Evolutionary conservation across 1,140 invertebrate genomes (phyloP).

Genomic region (Micrasema longulum): DNA sequence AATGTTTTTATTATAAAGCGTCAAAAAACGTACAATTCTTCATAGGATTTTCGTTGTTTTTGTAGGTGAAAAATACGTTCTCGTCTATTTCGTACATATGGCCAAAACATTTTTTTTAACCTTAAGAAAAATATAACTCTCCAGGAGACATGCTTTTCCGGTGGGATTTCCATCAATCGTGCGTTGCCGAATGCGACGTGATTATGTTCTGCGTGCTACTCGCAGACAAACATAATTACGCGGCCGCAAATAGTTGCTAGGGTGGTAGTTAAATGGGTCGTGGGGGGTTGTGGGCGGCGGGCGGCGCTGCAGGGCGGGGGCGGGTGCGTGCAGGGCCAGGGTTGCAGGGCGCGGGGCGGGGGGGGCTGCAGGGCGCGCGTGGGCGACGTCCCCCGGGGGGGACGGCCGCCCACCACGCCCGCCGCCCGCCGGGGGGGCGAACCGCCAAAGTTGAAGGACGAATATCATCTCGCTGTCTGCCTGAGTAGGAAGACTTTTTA

Average conservation of each 20-base stretch:
- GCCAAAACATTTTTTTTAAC: too few relatives aligned
- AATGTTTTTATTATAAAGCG: too few relatives aligned
- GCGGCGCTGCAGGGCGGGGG: slow-evolving; percentile 54
- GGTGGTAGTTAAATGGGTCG: slow-evolving; percentile 32
- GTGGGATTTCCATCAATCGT: slow-evolving; percentile 15
- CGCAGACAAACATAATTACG: slow-evolving; percentile 54
- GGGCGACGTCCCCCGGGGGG: slow-evolving; percentile 65
- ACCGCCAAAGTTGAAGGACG: slow-evolving; percentile 52
- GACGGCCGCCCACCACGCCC: slow-evolving; percentile 57
- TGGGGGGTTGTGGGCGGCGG: slow-evolving; percentile 42
- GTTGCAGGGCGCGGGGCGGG: slow-evolving; percentile 59
- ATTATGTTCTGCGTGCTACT: slow-evolving; percentile 51
- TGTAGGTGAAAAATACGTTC: too few relatives aligned
- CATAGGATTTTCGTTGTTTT: too few relatives aligned
- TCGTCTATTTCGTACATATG: too few relatives aligned
- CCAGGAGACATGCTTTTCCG: slow-evolving; percentile 11
- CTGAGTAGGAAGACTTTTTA: slow-evolving; percentile 52
- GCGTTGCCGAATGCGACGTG: slow-evolving; percentile 48
- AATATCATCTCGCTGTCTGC: slow-evolving; percentile 54
- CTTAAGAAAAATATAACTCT: slow-evolving; percentile 1
- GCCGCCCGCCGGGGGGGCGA: slow-evolving; percentile 49
- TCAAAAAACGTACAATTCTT: too few relatives aligned
- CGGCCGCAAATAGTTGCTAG: slow-evolving; percentile 49
- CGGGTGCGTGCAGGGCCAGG: slow-evolving; percentile 57
- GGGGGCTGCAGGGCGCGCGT: slow-evolving; percentile 49